Evolutionary conservation across 2,113 vertebrate species (phyloP), one percentile per base, ranked within the genome.

Genomic region (Chaetops frenatus): DNA sequence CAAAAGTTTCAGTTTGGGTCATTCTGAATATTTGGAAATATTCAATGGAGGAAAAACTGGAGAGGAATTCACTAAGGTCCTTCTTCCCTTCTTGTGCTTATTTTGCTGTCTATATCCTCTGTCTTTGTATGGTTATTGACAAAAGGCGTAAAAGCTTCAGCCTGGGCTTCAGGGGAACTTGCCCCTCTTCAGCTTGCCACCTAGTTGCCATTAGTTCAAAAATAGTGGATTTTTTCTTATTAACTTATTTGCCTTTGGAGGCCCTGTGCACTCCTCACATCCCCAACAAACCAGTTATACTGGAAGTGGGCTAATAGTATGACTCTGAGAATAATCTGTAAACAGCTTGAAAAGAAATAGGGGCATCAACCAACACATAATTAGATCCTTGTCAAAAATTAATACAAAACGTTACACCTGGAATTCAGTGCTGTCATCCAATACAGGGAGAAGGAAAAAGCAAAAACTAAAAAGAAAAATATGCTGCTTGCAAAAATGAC

Each of bases 211-310:
- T 29, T 77, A 15, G 23, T 24, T 91, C 54, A 69, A 72, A 92
- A 60, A 15, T 12, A 51, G 8, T 67, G 47, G 9, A n/a, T 38
- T 78, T 90, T 42, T 23, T 58, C 9, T 84, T 3, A 8, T 47
- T 47, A 56, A 22, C 42, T 72, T 76, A 20, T 60, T 67, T 7
- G 1, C 25, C 18, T 81, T 66, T 84, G 15, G 25, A 84, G 8
- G 20, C 51, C 21, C 4, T 23, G 7, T 48, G 22, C 0, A 0
- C 3, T 36, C 42, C 77, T 54, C 31, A 61, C 9, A 48, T 35
- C 11, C 15, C 22, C 21, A 70, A 9, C 1, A 67, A 93, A 22
- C 10, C 19, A 69, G 27, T 56, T 54, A 44, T 5, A 20, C 24
- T 29, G 8, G 24, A 87, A 58, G 10, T 25, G 8, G 10, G 18